phyloP scores from a whole-genome alignment of 2,888 invertebrate species.

The Chrysina gloriosa region DNA sequence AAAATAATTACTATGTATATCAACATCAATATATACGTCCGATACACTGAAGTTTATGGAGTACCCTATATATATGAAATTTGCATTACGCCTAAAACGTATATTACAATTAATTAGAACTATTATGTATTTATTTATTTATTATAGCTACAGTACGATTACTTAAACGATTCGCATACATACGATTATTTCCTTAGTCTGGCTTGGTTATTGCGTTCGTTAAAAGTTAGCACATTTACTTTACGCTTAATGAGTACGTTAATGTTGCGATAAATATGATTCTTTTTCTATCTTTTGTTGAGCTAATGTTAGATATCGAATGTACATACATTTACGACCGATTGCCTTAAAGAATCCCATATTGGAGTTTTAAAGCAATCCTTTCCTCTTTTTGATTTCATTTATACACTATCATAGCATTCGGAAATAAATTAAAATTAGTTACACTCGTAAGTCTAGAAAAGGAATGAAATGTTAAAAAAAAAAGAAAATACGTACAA shows the following conservation, averaged over 20 bases:
- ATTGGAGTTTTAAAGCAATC: neutral
- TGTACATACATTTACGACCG: neutral
- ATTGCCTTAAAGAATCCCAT: neutral
- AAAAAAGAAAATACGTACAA: neutral
- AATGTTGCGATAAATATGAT: conserved; percentile 6
- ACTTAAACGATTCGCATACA: neutral
- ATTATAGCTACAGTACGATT: neutral
- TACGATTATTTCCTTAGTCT: conserved; percentile 5
- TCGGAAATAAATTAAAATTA: conserved; percentile 41
- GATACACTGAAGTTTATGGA: conserved; percentile 4
- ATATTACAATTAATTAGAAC: conserved; percentile 16
- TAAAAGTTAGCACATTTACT: conserved; percentile 39
- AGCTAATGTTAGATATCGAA: conserved; percentile 14
- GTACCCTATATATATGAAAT: neutral
- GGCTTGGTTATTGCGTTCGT: conserved; percentile 34
- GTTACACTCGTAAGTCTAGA: conserved; percentile 27
- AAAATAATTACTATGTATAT: conserved; percentile 6
- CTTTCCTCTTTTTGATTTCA: neutral
- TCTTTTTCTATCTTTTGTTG: conserved; percentile 2
- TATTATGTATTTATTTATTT: conserved; percentile 5
- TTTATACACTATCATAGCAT: conserved; percentile 32
- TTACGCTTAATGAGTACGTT: conserved; percentile 38
- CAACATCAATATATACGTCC: conserved; percentile 4
- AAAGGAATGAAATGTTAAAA: conserved; percentile 24
- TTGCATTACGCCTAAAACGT: neutral